These are phyloP conservation scores for Hemithea aestivaria DNA, from an alignment of 2,888 invertebrate genomes.

Conservation along the genomic window DNA sequence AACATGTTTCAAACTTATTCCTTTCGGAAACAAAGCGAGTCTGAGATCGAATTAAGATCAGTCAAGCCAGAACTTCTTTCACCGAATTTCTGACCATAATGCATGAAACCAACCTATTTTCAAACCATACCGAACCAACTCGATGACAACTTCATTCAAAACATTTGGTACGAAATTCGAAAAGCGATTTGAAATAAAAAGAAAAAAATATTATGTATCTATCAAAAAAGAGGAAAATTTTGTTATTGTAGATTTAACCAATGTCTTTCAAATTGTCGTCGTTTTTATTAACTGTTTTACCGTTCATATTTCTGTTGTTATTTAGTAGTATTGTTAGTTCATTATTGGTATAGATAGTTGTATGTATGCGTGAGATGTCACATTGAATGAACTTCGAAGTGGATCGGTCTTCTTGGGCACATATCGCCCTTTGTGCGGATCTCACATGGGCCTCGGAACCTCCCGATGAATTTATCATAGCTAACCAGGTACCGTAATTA, in stretches of 20 bases:
- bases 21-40: not conserved
- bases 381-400: constrained; percentile 78
- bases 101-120: constrained; percentile 29
- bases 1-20: not conserved
- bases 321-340: constrained; percentile 69
- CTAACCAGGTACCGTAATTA: constrained; percentile 59
- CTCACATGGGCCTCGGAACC: constrained; percentile 73
- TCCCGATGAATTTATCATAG: constrained; percentile 71
- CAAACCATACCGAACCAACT: constrained; percentile 50
- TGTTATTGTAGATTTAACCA: constrained; percentile 74
- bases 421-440: constrained; percentile 76
- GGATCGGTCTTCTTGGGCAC: constrained; percentile 75
- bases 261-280: constrained; percentile 75
- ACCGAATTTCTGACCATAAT: constrained; percentile 33
- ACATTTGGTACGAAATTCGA: constrained; percentile 63
- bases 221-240: constrained; percentile 76
- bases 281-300: constrained; percentile 74
- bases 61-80: constrained; percentile 6
- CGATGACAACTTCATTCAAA: constrained; percentile 61
- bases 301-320: constrained; percentile 66
- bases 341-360: constrained; percentile 67
- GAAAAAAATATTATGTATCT: constrained; percentile 36
- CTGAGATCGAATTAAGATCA: not conserved
- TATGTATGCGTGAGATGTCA: constrained; percentile 68
- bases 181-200: constrained; percentile 62